A percentile compares a stretch with the other conserved stretches of the same genome.
Conservation (phyloP, 2,113 vertebrate genomes). For the Orientallactaga bullata region DNA sequence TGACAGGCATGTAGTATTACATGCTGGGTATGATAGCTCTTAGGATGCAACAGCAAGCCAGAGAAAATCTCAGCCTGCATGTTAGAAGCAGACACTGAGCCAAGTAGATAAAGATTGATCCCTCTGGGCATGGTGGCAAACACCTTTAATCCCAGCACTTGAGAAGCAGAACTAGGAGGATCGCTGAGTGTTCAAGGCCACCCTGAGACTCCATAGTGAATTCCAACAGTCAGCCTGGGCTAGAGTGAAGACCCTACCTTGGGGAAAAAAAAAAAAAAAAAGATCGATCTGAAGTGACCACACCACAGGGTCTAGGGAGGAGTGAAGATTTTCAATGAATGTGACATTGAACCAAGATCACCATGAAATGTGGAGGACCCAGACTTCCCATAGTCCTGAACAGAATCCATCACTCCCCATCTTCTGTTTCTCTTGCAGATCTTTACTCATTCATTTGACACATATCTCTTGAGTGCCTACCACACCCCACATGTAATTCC, state of each 20-base stretch:
- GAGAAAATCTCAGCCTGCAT: neutral
- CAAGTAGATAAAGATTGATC: neutral
- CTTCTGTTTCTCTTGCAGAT: neutral
- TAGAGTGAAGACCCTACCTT: too few relatives aligned
- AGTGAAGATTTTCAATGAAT: neutral
- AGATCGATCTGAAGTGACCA: neutral
- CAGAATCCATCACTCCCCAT: neutral
- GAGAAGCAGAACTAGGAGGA: too few relatives aligned
- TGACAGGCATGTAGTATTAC: neutral
- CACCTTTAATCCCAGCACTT: too few relatives aligned
- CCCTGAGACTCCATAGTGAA: too few relatives aligned
- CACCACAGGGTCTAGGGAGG: neutral
- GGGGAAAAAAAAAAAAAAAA: too few relatives aligned
- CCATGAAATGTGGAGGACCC: neutral
- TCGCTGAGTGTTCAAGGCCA: too few relatives aligned
- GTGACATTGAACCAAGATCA: constrained; percentile 40
- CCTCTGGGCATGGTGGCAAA: too few relatives aligned
- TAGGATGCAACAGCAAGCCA: neutral
- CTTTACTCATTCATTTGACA: constrained; percentile 45
- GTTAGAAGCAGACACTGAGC: neutral
- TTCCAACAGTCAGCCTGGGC: too few relatives aligned
- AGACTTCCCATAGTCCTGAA: neutral
- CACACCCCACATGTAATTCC: neutral
- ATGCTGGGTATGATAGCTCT: neutral
- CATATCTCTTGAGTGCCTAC: neutral